Evolutionary conservation across 2,888 invertebrate genomes (phyloP).

Genomic region (Trissolcus japonicus): DNA sequence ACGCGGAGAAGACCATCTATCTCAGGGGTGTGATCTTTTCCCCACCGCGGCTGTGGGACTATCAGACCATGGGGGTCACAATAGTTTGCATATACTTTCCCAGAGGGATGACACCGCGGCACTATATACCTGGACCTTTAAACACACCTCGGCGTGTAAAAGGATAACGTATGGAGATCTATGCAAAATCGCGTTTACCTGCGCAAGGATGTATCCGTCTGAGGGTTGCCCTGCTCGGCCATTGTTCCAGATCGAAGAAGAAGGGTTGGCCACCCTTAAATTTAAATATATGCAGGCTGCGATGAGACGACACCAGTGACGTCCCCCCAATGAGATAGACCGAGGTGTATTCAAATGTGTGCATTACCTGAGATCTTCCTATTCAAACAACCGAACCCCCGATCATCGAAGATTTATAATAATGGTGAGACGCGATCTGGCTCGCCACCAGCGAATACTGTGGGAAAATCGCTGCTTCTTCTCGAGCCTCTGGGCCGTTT

Average conservation of each 20-base stretch:
- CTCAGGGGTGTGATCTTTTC: conserved; percentile 74
- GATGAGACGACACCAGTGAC: conserved; percentile 48
- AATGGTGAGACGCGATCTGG: conserved; percentile 64
- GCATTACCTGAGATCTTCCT: conserved; percentile 76
- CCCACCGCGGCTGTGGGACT: conserved; percentile 47
- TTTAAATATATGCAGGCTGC: conserved; percentile 75
- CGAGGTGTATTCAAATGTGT: conserved; percentile 74
- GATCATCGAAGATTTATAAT: conserved; percentile 76
- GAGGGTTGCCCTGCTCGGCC: conserved; percentile 51
- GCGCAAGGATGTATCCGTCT: conserved; percentile 68
- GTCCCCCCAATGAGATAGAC: conserved; percentile 49
- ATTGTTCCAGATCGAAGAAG: conserved; percentile 58
- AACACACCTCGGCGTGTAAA: conserved; percentile 65
- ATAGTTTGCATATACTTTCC: conserved; percentile 76
- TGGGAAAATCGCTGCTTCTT: conserved; percentile 72
- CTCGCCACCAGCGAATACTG: conserved; percentile 71
- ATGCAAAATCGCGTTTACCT: conserved; percentile 76
- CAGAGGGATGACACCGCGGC: conserved; percentile 76
- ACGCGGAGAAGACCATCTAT: conserved; percentile 68
- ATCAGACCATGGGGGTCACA: conserved; percentile 71
- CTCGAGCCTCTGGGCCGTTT: conserved; percentile 50
- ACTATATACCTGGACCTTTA: conserved; percentile 74
- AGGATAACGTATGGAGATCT: conserved; percentile 75
- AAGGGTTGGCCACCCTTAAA: conserved; percentile 73
- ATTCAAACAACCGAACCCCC: conserved; percentile 71